These are phyloP conservation scores for Rhodeus uyekii DNA, from an alignment of 2,797 vertebrate species.

Conservation along the genomic window DNA sequence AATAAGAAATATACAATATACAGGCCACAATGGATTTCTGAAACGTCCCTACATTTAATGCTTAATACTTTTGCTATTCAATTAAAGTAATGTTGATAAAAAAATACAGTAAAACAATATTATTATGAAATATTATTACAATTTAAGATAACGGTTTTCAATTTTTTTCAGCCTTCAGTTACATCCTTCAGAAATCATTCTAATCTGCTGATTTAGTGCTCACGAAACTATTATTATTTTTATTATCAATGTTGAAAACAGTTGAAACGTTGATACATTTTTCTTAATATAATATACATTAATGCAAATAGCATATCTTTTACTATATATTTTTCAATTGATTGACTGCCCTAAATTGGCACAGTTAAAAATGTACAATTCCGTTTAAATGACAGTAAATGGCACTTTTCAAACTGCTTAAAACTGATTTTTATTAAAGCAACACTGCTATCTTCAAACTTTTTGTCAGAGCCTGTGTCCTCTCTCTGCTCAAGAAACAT, in stretches of 20 bases:
- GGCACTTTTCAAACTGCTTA: background rate
- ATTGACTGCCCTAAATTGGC: slow-evolving; percentile 1
- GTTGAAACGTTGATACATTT: background rate
- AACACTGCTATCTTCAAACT: background rate
- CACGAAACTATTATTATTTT: background rate
- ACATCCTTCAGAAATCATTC: background rate
- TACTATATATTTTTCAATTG: background rate
- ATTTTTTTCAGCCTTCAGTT: background rate
- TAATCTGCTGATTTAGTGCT: background rate
- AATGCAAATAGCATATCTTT: background rate
- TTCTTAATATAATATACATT: background rate
- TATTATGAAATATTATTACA: background rate
- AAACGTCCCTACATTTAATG: too few relatives aligned
- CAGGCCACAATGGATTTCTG: too few relatives aligned
- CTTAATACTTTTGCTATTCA: too few relatives aligned
- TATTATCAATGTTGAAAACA: background rate
- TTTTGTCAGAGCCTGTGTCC: slow-evolving; percentile 47
- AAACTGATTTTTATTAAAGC: background rate
- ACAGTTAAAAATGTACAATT: background rate
- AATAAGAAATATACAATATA: too few relatives aligned
- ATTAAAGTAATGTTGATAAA: background rate
- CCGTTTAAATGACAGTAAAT: slow-evolving; percentile 34
- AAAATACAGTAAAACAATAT: background rate
- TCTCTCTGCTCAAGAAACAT: slow-evolving; percentile 41
- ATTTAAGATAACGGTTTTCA: too few relatives aligned